Percentiles rank a stretch among this genome's conserved stretches.
These are phyloP conservation scores for Anastatus disparis DNA, from an alignment of 1,140 invertebrate species.

Conservation along the genomic window DNA sequence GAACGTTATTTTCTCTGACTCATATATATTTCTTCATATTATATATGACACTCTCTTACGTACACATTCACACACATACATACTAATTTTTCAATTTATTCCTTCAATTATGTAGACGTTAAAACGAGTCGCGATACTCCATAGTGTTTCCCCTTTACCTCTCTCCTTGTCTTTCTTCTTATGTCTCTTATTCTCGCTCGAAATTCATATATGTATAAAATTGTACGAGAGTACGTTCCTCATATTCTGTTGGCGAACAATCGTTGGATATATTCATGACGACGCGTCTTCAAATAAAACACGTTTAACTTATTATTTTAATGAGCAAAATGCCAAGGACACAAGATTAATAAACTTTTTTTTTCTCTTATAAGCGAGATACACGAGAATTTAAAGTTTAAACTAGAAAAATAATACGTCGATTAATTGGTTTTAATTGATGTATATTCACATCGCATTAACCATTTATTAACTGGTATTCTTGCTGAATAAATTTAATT, in stretches of 20 bases:
- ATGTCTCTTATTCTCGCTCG: neutral
- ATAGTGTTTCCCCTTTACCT: neutral
- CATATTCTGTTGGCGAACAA: constrained; percentile 15
- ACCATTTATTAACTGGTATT: no score
- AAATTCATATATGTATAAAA: constrained; percentile 24
- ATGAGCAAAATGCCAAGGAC: constrained; percentile 28
- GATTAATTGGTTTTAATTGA: no score
- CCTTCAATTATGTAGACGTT: constrained; percentile 35
- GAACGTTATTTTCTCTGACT: constrained; percentile 31
- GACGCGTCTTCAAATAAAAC: constrained; percentile 34
- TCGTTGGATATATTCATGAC: constrained; percentile 36
- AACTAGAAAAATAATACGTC: no score
- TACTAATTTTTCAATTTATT: constrained; percentile 45
- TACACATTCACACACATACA: no score
- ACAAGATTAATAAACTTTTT: neutral
- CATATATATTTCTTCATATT: constrained; percentile 24
- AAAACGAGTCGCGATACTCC: constrained; percentile 41
- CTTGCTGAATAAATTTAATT: no score
- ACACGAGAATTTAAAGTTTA: neutral
- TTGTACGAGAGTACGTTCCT: constrained; percentile 16
- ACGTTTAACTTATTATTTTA: constrained; percentile 29
- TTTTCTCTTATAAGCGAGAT: neutral
- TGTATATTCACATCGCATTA: no score
- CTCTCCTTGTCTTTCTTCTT: no score
- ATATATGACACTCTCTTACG: no score